Conservation (phyloP, 2,888 invertebrate species). For the Idaea aversata region DNA sequence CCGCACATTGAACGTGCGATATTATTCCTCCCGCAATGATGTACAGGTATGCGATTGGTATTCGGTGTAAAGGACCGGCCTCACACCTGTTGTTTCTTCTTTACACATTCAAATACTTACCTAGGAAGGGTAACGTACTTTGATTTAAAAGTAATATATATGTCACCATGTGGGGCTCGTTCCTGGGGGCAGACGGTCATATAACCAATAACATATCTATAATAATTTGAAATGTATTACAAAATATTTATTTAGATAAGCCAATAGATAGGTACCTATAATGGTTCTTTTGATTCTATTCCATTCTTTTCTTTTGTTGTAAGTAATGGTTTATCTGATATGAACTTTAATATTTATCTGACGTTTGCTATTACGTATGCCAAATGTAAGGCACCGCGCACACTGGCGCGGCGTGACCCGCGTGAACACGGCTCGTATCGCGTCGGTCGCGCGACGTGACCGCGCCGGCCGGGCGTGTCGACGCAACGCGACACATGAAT, state of each 20-base stretch:
- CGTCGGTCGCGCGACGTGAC: background rate
- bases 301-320: background rate
- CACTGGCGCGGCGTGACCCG: constrained; percentile 4
- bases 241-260: too few species aligned
- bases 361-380: background rate
- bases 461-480: background rate
- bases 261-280: background rate
- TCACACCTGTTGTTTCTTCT: background rate
- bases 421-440: background rate
- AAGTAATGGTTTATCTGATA: background rate
- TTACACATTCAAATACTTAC: background rate
- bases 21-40: too few species aligned
- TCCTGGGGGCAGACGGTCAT: too few species aligned
- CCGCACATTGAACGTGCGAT: too few species aligned
- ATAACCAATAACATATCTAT: too few species aligned
- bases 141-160: too few species aligned
- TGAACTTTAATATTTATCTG: background rate
- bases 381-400: background rate
- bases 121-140: background rate
- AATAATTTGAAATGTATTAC: too few species aligned
- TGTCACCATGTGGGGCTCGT: too few species aligned
- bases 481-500: constrained; percentile 11
- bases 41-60: too few species aligned
- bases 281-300: background rate
- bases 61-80: too few species aligned